These are phyloP conservation scores for Xanthorhoe designata DNA, from an alignment of 2,888 invertebrate genomes.

Conservation along the genomic window DNA sequence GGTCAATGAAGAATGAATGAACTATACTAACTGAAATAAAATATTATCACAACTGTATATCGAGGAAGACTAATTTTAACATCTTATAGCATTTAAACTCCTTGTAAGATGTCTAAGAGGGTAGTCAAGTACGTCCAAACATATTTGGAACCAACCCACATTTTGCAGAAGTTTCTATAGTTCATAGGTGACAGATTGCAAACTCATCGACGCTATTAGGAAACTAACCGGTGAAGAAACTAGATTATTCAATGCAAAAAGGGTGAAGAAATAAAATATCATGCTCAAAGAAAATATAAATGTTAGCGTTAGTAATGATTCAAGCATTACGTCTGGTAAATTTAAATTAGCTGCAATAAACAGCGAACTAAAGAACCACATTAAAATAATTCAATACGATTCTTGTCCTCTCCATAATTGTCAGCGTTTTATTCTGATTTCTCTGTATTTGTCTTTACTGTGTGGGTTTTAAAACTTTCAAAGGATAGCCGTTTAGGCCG, in stretches of 20 bases:
- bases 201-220: no score
- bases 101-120: no score
- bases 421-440: slow-evolving; percentile 24
- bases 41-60: no score
- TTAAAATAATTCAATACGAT: slow-evolving; percentile 32
- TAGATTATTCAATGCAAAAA: background rate
- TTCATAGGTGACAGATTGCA: no score
- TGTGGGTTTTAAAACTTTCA: slow-evolving; percentile 26
- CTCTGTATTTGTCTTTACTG: slow-evolving; percentile 26
- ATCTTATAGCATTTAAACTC: no score
- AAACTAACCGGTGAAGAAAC: no score
- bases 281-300: slow-evolving; percentile 27
- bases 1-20: no score
- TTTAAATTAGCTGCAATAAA: slow-evolving; percentile 23
- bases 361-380: slow-evolving; percentile 25
- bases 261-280: background rate
- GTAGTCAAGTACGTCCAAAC: no score
- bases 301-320: background rate
- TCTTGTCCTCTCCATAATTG: slow-evolving; percentile 29
- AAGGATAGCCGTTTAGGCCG: background rate
- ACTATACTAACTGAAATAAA: no score
- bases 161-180: no score
- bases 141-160: no score
- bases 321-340: slow-evolving; percentile 7
- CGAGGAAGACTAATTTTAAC: no score